Evolutionary conservation across 2,888 invertebrate genomes (phyloP), one percentile per base, ranked within the genome.

Genomic region (Parelbella ahira): DNA sequence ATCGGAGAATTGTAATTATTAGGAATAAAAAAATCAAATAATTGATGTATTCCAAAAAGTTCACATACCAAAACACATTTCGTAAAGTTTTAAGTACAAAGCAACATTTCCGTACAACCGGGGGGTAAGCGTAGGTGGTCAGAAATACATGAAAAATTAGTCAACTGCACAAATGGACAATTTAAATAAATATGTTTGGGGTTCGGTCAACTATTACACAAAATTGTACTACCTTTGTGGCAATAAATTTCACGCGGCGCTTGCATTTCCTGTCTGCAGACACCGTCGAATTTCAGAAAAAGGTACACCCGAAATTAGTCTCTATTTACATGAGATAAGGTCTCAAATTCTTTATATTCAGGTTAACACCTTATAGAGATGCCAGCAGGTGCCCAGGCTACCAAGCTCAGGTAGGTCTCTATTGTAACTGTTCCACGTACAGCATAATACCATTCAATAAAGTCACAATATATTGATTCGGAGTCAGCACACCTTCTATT

Each of bases 301-400:
- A 38, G n/a, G 20, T 47, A 27, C 25, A 39, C 6, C 28, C 32
- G 25, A 53, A 56, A 51, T 25, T 50, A 39, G 48, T 53, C 47
- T 46, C 23, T 49, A 41, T 44, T 29, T 3, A 1, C 12, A 15
- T 8, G 4, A 2, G 1, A 13, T 45, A 55, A 41, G 32, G 29
- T 12, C 36, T 32, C 37, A 32, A 50, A 47, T 53, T 18, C n/a
- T n/a, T n/a, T n/a, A n/a, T n/a, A n/a, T n/a, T n/a, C n/a, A n/a
- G n/a, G n/a, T n/a, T n/a, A n/a, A n/a, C n/a, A n/a, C n/a, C n/a
- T n/a, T n/a, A n/a, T n/a, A n/a, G n/a, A n/a, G n/a, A 38, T 29
- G 29, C 55, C 73, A 75, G 79, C 83, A 81, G 84, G 82, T 82
- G 81, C n/a, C n/a, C n/a, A n/a, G n/a, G n/a, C n/a, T n/a, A n/a